Conservation (phyloP, 2,888 invertebrate genomes). For the Lissonota sp. region DNA sequence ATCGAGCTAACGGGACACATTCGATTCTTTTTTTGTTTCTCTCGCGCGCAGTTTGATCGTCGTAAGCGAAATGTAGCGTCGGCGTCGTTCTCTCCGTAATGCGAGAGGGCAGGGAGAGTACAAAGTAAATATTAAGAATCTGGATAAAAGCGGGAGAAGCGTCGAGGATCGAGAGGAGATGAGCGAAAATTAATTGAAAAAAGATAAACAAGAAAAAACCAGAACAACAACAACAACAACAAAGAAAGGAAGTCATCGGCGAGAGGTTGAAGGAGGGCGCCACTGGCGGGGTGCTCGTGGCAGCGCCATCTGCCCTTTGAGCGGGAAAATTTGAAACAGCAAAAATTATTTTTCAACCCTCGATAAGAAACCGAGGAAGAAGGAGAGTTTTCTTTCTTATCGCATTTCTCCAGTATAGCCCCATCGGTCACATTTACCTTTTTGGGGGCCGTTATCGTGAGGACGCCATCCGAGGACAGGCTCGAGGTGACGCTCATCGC, state of each 20-base stretch:
- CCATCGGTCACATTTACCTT: conserved; percentile 69
- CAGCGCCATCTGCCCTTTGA: not conserved
- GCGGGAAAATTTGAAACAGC: not conserved
- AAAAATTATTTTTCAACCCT: not conserved
- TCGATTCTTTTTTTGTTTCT: conserved; percentile 13
- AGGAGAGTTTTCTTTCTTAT: not conserved
- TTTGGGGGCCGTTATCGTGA: conserved; percentile 84
- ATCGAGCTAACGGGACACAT: no score
- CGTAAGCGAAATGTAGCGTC: conserved; percentile 76
- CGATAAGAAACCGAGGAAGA: not conserved
- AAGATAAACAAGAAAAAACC: not conserved
- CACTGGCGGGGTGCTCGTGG: conserved; percentile 41
- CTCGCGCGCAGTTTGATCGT: conserved; percentile 64
- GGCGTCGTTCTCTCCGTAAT: conserved; percentile 73
- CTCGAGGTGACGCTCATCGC: conserved; percentile 83
- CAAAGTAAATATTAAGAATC: conserved; percentile 44
- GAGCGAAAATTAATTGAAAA: not conserved
- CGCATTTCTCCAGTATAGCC: not conserved
- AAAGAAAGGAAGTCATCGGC: not conserved
- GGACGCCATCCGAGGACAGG: conserved; percentile 84
- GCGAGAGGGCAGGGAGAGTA: conserved; percentile 66
- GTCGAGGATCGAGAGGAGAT: conserved; percentile 45
- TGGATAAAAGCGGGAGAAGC: conserved; percentile 55
- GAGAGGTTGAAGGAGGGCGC: conserved; percentile 41
- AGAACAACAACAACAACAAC: not conserved